Conservation (phyloP, 2,113 vertebrate species). For the Gymnogyps californianus region DNA sequence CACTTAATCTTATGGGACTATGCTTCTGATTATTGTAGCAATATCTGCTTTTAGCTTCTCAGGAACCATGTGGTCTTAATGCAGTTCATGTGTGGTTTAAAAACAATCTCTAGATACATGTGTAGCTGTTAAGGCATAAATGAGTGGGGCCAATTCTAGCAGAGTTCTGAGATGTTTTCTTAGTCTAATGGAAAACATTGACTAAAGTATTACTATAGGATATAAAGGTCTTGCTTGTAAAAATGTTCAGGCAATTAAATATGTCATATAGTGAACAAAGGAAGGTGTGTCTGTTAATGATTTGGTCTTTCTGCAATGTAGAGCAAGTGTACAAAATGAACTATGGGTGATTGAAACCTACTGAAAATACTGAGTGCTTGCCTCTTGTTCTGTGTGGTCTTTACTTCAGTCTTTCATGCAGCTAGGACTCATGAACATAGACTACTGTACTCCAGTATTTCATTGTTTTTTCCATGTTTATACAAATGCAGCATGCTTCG, state of each 20-base stretch:
- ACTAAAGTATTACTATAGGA: not conserved
- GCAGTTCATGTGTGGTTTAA: not conserved
- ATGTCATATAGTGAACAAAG: not conserved
- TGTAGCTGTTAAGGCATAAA: not conserved
- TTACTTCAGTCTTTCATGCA: not conserved
- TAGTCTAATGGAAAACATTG: conserved; percentile 4
- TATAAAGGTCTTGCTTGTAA: not conserved
- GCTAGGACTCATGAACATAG: not conserved
- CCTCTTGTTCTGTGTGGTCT: not conserved
- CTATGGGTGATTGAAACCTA: not conserved
- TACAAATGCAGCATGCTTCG: not conserved
- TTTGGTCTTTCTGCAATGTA: not conserved
- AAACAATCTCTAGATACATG: not conserved
- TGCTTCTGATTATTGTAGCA: not conserved
- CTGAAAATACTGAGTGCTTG: not conserved
- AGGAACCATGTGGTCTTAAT: not conserved
- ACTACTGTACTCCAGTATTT: not conserved
- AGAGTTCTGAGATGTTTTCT: not conserved
- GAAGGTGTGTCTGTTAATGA: not conserved
- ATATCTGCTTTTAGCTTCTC: not conserved
- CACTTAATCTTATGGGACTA: not conserved
- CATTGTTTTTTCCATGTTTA: accelerated
- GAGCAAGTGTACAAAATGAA: not conserved
- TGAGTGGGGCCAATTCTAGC: not conserved
- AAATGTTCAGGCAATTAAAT: not conserved